Base-by-base conservation (phyloP, 2,113 vertebrate species). In the Lontra canadensis region DNA sequence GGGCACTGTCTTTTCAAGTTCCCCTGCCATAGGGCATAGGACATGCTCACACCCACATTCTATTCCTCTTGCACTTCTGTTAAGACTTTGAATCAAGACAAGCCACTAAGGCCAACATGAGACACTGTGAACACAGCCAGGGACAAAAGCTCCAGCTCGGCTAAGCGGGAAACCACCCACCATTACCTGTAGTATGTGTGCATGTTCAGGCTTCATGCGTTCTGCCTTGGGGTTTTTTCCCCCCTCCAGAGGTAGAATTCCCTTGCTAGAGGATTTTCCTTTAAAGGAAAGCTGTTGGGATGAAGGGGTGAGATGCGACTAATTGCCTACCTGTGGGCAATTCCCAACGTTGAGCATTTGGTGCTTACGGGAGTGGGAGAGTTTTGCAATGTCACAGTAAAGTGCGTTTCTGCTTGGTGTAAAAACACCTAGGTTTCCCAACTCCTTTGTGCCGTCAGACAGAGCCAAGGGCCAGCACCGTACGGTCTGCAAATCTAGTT, bases 101-200 rank as follows among this genome's bases (percentile, higher is more conserved):
- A 39, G 31, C 18, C 6, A 1, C 8, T 10, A 9, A 23, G 6
- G 18, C 29, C 21, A 21, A 52, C 0, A 6, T 10, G 0, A n/a
- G 7, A 8, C 14, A 6, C 12, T 0, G 0, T 23, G 1, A 21
- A 6, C 67, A 18, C 12, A 0, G 20, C 13, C 34, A 9, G 42
- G 49, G 12, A 3, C 12, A 23, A 17, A 74, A 42, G 49, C 15
- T 63, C 1, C 1, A 6, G 15, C 57, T 82, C 34, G 11, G 39
- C 17, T 4, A 5, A 49, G 25, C 26, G 4, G 63, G 55, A 25
- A 57, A 5, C 25, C 18, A 1, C 57, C 57, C 57, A 10, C 7
- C 7, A 0, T 4, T 3, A 4, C 9, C 36, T 36, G 25, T 39
- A 7, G 4, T 4, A 4, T 8, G 8, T 20, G 1, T 1, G 6